Percentiles rank a stretch among this genome's conserved stretches.
Evolutionary conservation across 2,797 vertebrate genomes (phyloP).

Genomic region (Petrocephalus sullivani): DNA sequence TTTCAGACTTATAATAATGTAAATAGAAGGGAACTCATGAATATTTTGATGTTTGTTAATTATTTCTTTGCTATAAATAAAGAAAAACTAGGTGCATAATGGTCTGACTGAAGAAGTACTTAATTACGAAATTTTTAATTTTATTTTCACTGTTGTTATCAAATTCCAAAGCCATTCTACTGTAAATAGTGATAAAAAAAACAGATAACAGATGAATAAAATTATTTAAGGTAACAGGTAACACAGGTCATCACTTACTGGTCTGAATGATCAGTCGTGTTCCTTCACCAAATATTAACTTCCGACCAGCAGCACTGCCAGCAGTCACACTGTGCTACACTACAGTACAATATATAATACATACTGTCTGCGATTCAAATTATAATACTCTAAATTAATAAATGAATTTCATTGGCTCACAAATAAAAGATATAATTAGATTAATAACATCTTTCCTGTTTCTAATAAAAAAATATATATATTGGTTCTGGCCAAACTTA

Average conservation of each 20-base stretch:
- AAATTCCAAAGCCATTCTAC: not conserved
- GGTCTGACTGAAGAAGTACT: too few species aligned
- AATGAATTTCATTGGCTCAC: not conserved
- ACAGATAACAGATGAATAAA: not conserved
- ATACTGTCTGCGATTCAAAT: not conserved
- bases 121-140: too few species aligned
- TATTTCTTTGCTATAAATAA: not conserved
- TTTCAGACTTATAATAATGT: not conserved
- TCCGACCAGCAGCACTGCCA: conserved; percentile 18
- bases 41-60: not conserved
- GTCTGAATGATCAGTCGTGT: conserved; percentile 28
- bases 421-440: not conserved
- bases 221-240: not conserved
- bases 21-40: not conserved
- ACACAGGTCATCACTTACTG: conserved; percentile 23
- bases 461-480: not conserved
- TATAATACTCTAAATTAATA: not conserved
- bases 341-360: conserved; percentile 45
- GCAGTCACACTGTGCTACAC: conserved; percentile 52
- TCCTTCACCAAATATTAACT: conserved; percentile 27
- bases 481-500: conserved; percentile 16
- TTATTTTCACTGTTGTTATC: too few species aligned
- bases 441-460: not conserved
- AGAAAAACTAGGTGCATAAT: not conserved
- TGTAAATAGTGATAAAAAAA: not conserved